Evolutionary conservation across 1,140 invertebrate species (phyloP), one percentile per base, ranked within the genome.

Genomic region (Lethocerus indicus): DNA sequence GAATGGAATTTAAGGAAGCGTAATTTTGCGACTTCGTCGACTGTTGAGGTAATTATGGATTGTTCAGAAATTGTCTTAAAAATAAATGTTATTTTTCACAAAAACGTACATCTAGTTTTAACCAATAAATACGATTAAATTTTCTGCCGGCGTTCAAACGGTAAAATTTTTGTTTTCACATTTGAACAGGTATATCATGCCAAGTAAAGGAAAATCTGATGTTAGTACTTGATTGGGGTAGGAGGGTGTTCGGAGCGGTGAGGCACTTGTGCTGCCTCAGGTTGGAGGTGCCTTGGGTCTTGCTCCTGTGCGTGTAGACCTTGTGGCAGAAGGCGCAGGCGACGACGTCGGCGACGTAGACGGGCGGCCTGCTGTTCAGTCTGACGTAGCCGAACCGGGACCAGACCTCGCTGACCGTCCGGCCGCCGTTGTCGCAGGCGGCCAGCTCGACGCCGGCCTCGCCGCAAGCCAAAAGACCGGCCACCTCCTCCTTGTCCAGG

Each of bases 221-320:
- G n/a, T n/a, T n/a, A n/a, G n/a, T n/a, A n/a, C n/a, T n/a, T n/a
- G n/a, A n/a, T n/a, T n/a, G n/a, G n/a, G n/a, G n/a, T n/a, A n/a
- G n/a, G n/a, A n/a, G n/a, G 6, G 37, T 5, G 37, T 5, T 7
- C 5, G 37, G 6, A 20, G n/a, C 37, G 7, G 21, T 6, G 6
- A 20, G 37, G 16, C 37, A 40, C 21, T 20, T 40, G 20, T 48
- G 47, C 9, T 35, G 35, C 18, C 47, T 21, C 0, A 48, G 32
- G 29, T 23, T 48, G 2, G 29, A 37, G 13, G 47, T 48, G 25
- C 47, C 47, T 35, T 48, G 47, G 18, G 27, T 36, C 18, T 37
- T 36, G 21, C 29, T 48, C 9, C 29, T 28, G 20, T 48, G 23
- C 47, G 35, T 35, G 21, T 48, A 48, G 14, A 32, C 47, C 27